A percentile compares a stretch with the other conserved stretches of the same genome.
Evolutionary conservation across 1,140 invertebrate genomes (phyloP).

Genomic region (Yoshiicerus persimilis): DNA sequence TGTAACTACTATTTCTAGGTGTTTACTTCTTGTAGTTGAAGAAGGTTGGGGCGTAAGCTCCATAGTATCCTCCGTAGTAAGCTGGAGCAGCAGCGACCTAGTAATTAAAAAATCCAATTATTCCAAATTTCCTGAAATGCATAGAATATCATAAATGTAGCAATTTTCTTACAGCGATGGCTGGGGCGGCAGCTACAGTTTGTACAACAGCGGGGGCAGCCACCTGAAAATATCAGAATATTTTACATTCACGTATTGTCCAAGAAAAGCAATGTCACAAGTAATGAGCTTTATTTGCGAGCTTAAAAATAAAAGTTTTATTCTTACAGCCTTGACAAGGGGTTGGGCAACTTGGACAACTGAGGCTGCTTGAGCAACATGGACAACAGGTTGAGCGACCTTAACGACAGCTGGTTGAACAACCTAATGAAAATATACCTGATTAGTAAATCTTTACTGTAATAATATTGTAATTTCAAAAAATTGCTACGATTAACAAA

Average conservation of each 20-base stretch:
- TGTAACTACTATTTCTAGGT: background rate
- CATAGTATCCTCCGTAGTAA: background rate
- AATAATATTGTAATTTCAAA: background rate
- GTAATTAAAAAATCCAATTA: background rate
- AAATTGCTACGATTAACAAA: background rate
- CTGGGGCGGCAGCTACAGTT: background rate
- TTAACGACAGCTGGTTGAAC: background rate
- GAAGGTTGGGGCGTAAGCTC: constrained; percentile 1
- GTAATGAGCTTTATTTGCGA: no score
- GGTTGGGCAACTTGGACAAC: background rate
- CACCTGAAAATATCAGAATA: background rate
- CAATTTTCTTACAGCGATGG: background rate
- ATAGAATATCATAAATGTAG: background rate
- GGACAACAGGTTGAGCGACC: background rate
- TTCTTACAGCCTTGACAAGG: background rate
- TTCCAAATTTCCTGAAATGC: no score
- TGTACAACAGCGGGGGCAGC: constrained; percentile 1
- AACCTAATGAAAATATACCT: no score
- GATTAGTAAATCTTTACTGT: no score
- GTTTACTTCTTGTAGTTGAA: constrained; percentile 8
- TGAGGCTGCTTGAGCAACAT: background rate
- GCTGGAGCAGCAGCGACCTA: background rate
- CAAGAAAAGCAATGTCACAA: no score
- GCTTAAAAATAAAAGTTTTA: background rate
- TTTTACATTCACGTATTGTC: no score